A percentile compares a stretch with the other conserved stretches of the same genome.
phyloP scores from a whole-genome alignment of 2,888 invertebrate genomes.

The Macrophya annulata region DNA sequence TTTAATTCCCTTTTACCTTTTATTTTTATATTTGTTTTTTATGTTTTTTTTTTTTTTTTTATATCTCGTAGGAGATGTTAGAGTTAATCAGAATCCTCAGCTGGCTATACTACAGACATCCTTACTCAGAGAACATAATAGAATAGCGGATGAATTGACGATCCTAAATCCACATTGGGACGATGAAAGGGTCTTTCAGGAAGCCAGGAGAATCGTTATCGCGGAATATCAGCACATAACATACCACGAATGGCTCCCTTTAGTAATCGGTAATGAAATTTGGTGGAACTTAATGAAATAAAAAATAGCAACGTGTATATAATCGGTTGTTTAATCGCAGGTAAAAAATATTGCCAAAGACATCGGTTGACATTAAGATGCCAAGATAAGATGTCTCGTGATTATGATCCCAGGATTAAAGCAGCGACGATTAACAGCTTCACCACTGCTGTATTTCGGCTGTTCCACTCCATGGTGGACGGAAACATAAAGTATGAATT shows the following conservation, averaged over 20 bases:
- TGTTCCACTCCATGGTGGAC: slow-evolving; percentile 84
- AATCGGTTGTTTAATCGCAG: slow-evolving; percentile 30
- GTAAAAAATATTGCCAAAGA: slow-evolving; percentile 54
- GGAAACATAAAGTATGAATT: slow-evolving; percentile 74
- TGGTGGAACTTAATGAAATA: neutral
- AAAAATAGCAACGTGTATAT: neutral
- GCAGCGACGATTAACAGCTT: slow-evolving; percentile 84
- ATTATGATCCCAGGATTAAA: slow-evolving; percentile 82
- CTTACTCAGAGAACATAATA: slow-evolving; percentile 82
- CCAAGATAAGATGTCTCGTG: slow-evolving; percentile 61
- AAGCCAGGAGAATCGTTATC: slow-evolving; percentile 81
- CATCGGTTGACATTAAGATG: slow-evolving; percentile 21
- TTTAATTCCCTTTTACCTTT: neutral
- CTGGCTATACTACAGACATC: slow-evolving; percentile 81
- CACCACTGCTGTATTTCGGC: slow-evolving; percentile 85
- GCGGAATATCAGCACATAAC: slow-evolving; percentile 84
- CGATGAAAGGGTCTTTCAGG: slow-evolving; percentile 83
- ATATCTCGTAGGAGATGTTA: slow-evolving; percentile 79
- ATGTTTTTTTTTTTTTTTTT: slow-evolving; percentile 58
- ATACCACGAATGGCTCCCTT: slow-evolving; percentile 83
- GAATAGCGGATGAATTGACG: slow-evolving; percentile 80
- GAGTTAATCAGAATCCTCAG: slow-evolving; percentile 82
- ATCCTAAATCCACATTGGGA: slow-evolving; percentile 82
- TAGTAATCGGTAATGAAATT: slow-evolving; percentile 79
- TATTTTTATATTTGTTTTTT: no score